phyloP scores from a whole-genome alignment of 1,140 invertebrate species.

The Aplysia californica region DNA sequence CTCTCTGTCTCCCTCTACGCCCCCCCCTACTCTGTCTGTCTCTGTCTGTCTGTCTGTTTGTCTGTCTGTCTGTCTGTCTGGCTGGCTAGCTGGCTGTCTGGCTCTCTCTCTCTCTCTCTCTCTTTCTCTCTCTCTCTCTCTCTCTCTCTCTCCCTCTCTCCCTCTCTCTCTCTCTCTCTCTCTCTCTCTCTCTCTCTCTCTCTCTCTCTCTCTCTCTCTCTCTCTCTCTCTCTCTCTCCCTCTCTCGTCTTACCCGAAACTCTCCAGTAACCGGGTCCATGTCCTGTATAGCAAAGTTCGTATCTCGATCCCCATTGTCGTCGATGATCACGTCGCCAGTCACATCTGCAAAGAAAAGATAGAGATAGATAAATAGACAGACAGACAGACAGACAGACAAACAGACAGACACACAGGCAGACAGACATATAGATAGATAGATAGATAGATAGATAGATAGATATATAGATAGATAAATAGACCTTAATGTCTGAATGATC shows the following conservation, averaged over 20 bases:
- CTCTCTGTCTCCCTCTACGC: background rate
- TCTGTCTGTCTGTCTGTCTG: too few species aligned
- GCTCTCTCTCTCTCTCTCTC: too few species aligned
- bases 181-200: background rate
- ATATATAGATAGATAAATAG: too few species aligned
- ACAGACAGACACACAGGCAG: too few species aligned
- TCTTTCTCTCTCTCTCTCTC: background rate
- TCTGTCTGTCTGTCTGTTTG: too few species aligned
- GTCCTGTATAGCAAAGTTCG: constrained; percentile 45
- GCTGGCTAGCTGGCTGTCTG: too few species aligned
- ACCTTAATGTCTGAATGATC: too few species aligned
- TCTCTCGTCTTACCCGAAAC: constrained; percentile 42
- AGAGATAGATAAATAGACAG: too few species aligned
- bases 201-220: background rate
- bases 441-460: too few species aligned
- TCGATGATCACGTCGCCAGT: constrained; percentile 53
- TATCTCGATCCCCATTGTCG: constrained; percentile 52
- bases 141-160: background rate
- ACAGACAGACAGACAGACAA: too few species aligned
- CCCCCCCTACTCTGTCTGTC: background rate
- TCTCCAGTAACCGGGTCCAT: constrained; percentile 43
- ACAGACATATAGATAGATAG: too few species aligned
- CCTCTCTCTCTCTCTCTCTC: constrained; percentile 3
- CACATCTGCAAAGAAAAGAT: constrained; percentile 43
- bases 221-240: background rate